Percentiles rank a stretch among this genome's conserved stretches.
Evolutionary conservation across 2,888 invertebrate species (phyloP).

Genomic region (Hirtodrosophila alboralis): DNA sequence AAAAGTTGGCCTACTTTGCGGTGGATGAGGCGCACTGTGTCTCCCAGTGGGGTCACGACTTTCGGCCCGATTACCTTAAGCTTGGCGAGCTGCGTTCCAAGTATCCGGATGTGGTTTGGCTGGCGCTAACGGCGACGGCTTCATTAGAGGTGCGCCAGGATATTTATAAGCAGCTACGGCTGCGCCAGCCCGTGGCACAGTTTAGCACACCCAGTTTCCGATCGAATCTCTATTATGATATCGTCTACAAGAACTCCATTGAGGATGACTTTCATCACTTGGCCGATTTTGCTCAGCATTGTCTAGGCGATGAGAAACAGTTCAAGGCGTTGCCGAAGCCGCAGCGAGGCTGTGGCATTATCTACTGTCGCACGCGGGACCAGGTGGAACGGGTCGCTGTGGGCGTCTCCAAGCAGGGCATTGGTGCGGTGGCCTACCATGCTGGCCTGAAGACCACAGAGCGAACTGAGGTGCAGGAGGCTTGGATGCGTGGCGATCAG

Average conservation of each 20-base stretch:
- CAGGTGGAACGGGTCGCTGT: constrained; percentile 93
- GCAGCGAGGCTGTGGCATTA: constrained; percentile 90
- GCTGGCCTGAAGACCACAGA: constrained; percentile 91
- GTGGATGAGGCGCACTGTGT: constrained; percentile 99
- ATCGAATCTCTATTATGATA: constrained; percentile 96
- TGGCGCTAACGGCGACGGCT: constrained; percentile 98
- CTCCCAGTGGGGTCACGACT: constrained; percentile 99
- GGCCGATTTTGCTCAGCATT: constrained; percentile 88
- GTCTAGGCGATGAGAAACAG: constrained; percentile 85
- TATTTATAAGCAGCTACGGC: constrained; percentile 89
- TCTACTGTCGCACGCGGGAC: constrained; percentile 97
- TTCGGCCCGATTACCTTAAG: constrained; percentile 96
- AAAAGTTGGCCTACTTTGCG: constrained; percentile 94
- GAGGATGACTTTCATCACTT: constrained; percentile 93
- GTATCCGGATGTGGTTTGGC: constrained; percentile 90
- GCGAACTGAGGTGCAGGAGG: constrained; percentile 92
- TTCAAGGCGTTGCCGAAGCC: constrained; percentile 58
- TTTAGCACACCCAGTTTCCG: constrained; percentile 96
- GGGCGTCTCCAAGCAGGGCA: constrained; percentile 89
- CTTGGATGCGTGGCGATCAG: constrained; percentile 95
- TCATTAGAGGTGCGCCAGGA: constrained; percentile 91
- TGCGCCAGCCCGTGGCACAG: constrained; percentile 88
- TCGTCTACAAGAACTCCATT: constrained; percentile 93
- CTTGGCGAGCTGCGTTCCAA: constrained; percentile 88
- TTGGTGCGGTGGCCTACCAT: constrained; percentile 94